phyloP scores from a whole-genome alignment of 2,888 invertebrate species.

The Geophilus truncorum region DNA sequence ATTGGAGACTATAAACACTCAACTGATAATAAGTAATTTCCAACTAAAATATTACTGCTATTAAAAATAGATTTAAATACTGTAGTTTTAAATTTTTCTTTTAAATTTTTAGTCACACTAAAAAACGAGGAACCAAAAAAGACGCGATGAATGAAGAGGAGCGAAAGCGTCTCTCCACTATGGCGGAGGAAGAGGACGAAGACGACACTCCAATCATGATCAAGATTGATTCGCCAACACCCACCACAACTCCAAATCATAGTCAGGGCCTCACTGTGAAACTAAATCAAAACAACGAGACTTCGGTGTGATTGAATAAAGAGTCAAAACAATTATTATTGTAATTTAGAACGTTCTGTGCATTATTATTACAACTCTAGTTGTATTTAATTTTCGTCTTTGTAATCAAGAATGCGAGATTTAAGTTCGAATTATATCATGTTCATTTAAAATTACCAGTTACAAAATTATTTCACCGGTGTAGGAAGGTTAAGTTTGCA shows the following conservation, averaged over 20 bases:
- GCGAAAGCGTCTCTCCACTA: conserved; percentile 67
- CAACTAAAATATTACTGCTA: not conserved
- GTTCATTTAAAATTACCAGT: not conserved
- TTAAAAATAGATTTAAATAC: not conserved
- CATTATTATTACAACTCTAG: not conserved
- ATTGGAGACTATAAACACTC: not conserved
- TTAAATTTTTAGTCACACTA: conserved; percentile 43
- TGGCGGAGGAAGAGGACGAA: conserved; percentile 74
- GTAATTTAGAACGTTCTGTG: not conserved
- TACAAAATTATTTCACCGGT: not conserved
- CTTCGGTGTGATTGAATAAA: not conserved
- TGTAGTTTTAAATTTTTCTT: not conserved
- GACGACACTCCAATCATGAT: conserved; percentile 53
- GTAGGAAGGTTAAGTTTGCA: not conserved
- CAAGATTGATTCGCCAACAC: conserved; percentile 42
- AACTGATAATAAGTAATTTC: conserved; percentile 20
- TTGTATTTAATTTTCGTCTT: not conserved
- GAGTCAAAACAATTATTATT: not conserved
- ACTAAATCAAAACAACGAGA: conserved; percentile 4
- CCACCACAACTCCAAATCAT: conserved; percentile 25
- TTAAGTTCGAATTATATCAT: not conserved
- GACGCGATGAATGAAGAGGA: conserved; percentile 56
- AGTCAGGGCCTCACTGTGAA: not conserved
- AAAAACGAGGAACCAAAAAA: conserved; percentile 65
- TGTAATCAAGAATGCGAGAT: not conserved